Conservation (phyloP, 2,113 vertebrate genomes). For the Phyllostomus discolor region DNA sequence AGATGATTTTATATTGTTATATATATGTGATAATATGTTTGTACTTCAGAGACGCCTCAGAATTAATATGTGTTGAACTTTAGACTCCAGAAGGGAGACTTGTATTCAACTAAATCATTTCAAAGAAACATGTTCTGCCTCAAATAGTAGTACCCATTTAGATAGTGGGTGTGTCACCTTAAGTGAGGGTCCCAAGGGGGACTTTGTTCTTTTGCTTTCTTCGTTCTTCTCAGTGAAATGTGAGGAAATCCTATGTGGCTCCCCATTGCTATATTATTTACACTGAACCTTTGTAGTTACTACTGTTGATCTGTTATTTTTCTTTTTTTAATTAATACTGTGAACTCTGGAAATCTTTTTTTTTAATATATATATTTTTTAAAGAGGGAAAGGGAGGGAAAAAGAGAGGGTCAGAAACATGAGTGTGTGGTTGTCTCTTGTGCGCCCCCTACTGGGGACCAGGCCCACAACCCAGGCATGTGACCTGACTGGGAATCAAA, state of each 20-base stretch:
- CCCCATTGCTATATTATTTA: background rate
- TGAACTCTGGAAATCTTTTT: background rate
- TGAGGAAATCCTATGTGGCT: background rate
- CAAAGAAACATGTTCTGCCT: background rate
- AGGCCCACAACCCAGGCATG: too few species aligned
- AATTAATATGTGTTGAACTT: background rate
- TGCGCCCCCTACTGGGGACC: too few species aligned
- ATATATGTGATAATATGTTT: background rate
- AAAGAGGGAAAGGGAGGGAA: too few species aligned
- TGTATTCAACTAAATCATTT: constrained; percentile 1
- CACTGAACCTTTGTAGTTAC: background rate
- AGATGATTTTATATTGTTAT: background rate
- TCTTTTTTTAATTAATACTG: background rate
- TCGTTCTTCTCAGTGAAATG: background rate
- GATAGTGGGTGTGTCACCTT: background rate
- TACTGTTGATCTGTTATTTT: background rate
- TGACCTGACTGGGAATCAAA: too few species aligned
- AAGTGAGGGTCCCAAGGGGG: background rate
- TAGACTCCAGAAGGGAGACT: background rate
- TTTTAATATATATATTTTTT: too few species aligned
- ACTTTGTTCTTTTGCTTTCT: background rate
- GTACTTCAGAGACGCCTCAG: background rate
- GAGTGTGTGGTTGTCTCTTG: too few species aligned
- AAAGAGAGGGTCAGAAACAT: too few species aligned
- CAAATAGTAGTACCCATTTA: background rate